Percentiles rank a stretch among this genome's conserved stretches.
Conservation (phyloP, 53 echinoderm and acorn worm genomes). For the Zoroaster sp. region DNA sequence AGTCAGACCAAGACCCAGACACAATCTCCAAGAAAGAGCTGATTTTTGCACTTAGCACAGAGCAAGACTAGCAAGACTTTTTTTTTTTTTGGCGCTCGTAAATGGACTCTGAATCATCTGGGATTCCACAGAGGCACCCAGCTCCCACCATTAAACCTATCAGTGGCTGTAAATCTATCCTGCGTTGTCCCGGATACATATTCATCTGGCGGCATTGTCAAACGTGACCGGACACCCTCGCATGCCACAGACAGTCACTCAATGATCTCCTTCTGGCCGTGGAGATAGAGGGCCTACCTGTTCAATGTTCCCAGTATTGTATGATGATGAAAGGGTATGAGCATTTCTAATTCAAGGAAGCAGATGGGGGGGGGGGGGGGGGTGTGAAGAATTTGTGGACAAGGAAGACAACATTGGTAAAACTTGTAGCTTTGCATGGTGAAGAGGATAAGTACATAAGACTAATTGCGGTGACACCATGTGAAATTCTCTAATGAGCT, state of each 20-base stretch:
- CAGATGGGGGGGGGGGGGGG: neutral
- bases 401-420: no score
- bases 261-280: no score
- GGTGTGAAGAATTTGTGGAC: no score
- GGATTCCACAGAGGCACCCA: neutral
- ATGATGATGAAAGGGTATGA: neutral
- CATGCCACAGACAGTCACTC: neutral
- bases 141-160: constrained; percentile 33
- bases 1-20: neutral
- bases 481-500: no score
- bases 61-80: no score
- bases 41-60: neutral
- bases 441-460: no score
- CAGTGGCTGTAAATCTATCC: constrained; percentile 44
- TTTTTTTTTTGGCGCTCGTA: neutral
- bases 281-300: no score
- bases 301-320: no score
- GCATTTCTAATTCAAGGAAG: neutral
- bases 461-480: no score
- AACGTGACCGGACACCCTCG: neutral
- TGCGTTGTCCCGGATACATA: constrained; percentile 39
- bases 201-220: constrained; percentile 33
- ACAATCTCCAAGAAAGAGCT: no score
- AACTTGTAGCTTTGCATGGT: no score
- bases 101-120: constrained; percentile 17